Conservation (phyloP, 2,797 vertebrate genomes). For the Pipistrellus pipistrellus region DNA sequence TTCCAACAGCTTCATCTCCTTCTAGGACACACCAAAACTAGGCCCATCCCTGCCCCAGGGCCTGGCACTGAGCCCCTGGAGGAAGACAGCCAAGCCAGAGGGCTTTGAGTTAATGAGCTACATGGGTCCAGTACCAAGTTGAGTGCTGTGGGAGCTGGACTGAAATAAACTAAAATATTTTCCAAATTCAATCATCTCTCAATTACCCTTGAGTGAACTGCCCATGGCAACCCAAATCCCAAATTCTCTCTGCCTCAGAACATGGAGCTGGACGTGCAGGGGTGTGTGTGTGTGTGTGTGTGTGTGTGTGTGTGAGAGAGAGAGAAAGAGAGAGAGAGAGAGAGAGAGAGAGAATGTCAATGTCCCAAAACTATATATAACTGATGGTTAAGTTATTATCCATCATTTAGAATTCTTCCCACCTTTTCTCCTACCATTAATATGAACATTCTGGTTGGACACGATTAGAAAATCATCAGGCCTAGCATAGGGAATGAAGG, state of each 20-base stretch:
- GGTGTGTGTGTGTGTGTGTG: not conserved
- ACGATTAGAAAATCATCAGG: not conserved
- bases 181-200: constrained; percentile 73
- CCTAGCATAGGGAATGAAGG: not conserved
- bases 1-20: not conserved
- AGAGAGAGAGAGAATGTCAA: not conserved
- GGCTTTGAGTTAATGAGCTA: constrained; percentile 72
- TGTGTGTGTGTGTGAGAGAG: not conserved
- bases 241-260: constrained; percentile 40
- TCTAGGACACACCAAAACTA: not conserved
- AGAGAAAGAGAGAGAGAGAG: not conserved
- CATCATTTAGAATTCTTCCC: not conserved
- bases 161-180: constrained; percentile 79
- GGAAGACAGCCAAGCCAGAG: constrained; percentile 59
- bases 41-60: not conserved
- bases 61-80: constrained; percentile 63
- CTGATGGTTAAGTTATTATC: not conserved
- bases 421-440: not conserved
- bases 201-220: constrained; percentile 72
- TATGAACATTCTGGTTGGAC: not conserved
- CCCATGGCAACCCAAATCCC: constrained; percentile 63
- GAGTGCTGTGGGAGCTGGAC: constrained; percentile 58
- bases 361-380: constrained; percentile 13
- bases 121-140: constrained; percentile 65
- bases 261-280: not conserved